These are phyloP conservation scores for Germaria angustata DNA, from an alignment of 2,888 invertebrate genomes.

Conservation along the genomic window DNA sequence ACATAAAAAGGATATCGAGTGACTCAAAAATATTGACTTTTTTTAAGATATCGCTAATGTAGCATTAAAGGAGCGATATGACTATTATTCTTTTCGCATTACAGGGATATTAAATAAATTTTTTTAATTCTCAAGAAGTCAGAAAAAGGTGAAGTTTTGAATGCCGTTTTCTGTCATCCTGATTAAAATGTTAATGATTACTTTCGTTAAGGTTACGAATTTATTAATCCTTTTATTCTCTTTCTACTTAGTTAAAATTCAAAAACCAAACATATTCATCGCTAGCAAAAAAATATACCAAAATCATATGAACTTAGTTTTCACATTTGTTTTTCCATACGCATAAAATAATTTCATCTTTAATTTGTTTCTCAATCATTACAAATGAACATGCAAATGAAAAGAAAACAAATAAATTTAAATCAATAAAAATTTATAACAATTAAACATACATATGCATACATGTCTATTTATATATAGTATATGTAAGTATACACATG, in stretches of 20 bases:
- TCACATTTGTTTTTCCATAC: constrained; percentile 51
- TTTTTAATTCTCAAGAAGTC: neutral
- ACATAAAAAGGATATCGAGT: too few relatives aligned
- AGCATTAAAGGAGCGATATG: too few relatives aligned
- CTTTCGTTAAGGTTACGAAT: neutral
- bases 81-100: too few relatives aligned
- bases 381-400: neutral
- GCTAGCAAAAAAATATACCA: constrained; percentile 1
- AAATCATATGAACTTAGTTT: constrained; percentile 43
- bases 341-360: neutral
- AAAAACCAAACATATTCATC: neutral
- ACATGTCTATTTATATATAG: too few relatives aligned
- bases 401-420: constrained; percentile 34
- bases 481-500: too few relatives aligned
- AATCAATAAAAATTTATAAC: constrained; percentile 42
- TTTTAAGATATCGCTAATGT: too few relatives aligned
- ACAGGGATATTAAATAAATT: too few relatives aligned
- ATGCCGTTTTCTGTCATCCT: constrained; percentile 3
- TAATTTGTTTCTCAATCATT: constrained; percentile 14
- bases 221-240: neutral
- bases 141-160: too few relatives aligned
- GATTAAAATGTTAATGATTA: constrained; percentile 29
- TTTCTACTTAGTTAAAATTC: neutral
- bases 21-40: too few relatives aligned
- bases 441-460: constrained; percentile 5